Evolutionary conservation across 2,888 invertebrate genomes (phyloP).

Genomic region (Lepidochrysops patricia): DNA sequence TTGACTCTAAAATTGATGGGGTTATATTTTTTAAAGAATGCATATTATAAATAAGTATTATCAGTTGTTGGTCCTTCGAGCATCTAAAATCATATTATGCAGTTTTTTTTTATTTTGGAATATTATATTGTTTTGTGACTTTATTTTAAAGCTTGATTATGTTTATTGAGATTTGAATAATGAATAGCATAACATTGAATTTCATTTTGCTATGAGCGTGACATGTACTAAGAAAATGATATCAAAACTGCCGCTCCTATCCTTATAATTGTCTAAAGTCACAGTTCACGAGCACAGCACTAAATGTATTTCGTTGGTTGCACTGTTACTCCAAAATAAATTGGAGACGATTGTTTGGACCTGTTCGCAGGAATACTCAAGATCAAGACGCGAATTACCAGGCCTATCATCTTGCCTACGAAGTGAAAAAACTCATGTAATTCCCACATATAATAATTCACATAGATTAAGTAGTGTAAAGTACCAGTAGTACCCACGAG

Average conservation of each 20-base stretch:
- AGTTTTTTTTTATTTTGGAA: not conserved
- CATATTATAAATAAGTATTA: not conserved
- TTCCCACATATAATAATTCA: constrained; percentile 61
- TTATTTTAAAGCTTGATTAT: not conserved
- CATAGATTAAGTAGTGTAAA: constrained; percentile 41
- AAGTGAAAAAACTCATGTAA: constrained; percentile 99
- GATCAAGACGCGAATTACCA: constrained; percentile 95
- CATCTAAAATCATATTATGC: not conserved
- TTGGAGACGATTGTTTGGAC: constrained; percentile 72
- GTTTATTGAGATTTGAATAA: not conserved
- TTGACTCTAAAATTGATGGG: no score
- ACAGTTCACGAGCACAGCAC: constrained; percentile 29
- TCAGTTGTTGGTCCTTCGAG: not conserved
- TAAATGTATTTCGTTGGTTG: constrained; percentile 25
- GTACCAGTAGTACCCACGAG: constrained; percentile 6
- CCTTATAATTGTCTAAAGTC: constrained; percentile 1
- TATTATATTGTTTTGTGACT: not conserved
- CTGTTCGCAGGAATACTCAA: constrained; percentile 89
- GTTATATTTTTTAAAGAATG: no score
- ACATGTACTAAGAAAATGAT: not conserved
- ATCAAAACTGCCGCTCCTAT: not conserved
- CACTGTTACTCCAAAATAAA: constrained; percentile 35
- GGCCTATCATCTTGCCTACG: constrained; percentile 99
- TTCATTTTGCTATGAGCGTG: not conserved
- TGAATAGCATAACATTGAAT: not conserved